phyloP scores from a whole-genome alignment of 2,797 vertebrate genomes.

The Dallia pectoralis region DNA sequence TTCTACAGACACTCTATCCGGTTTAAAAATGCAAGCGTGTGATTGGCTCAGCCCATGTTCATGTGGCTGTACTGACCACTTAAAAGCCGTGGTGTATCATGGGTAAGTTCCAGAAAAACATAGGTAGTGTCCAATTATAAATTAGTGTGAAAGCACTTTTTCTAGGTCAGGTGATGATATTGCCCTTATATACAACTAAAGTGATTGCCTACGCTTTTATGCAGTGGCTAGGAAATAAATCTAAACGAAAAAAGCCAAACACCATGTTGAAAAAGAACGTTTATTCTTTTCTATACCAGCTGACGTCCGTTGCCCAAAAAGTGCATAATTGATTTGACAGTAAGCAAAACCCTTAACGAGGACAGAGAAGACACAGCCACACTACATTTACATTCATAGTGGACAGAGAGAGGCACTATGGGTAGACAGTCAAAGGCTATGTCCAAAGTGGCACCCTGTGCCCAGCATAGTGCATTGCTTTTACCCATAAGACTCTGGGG shows the following conservation, averaged over 20 bases:
- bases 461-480: background rate
- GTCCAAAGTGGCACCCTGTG: background rate
- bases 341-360: slow-evolving; percentile 66
- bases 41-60: too few species aligned
- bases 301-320: slow-evolving; percentile 71
- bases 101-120: too few species aligned
- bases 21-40: too few species aligned
- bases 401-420: slow-evolving; percentile 63
- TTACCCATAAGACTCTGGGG: background rate
- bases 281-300: slow-evolving; percentile 75
- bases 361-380: slow-evolving; percentile 67
- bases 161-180: background rate
- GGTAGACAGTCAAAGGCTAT: slow-evolving; percentile 18
- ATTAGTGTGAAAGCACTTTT: too few species aligned
- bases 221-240: background rate
- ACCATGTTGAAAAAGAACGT: slow-evolving; percentile 76
- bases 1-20: too few species aligned
- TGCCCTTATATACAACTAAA: background rate
- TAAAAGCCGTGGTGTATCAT: too few species aligned
- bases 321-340: slow-evolving; percentile 73
- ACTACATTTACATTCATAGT: slow-evolving; percentile 73
- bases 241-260: slow-evolving; percentile 9
- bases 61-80: too few species aligned
- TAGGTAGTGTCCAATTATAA: too few species aligned
- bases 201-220: background rate